phyloP scores from a whole-genome alignment of 1,140 invertebrate genomes.

The Euglossa dilemma region DNA sequence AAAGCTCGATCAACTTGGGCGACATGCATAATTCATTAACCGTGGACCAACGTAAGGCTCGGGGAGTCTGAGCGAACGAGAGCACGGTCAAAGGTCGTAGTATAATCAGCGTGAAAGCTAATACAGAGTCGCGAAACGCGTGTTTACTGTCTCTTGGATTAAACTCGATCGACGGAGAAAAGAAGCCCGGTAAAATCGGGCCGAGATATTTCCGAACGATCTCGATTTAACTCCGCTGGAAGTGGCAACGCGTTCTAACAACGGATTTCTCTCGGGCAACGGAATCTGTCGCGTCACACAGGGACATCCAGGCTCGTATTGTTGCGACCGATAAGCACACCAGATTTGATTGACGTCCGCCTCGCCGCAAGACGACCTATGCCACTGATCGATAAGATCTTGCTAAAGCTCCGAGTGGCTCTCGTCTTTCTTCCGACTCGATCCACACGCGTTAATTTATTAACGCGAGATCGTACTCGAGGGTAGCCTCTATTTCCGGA shows the following conservation, averaged over 20 bases:
- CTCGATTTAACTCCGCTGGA: background rate
- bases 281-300: background rate
- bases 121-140: background rate
- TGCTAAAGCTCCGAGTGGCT: background rate
- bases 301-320: background rate
- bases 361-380: background rate
- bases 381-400: background rate
- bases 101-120: conserved; percentile 18
- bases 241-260: background rate
- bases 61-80: background rate
- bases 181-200: no score
- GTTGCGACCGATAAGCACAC: conserved; percentile 7
- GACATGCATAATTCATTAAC: conserved; percentile 41
- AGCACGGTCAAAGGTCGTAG: conserved; percentile 46
- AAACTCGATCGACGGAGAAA: background rate
- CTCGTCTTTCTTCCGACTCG: background rate
- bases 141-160: background rate
- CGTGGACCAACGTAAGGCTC: background rate
- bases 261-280: background rate
- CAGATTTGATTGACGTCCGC: conserved; percentile 11
- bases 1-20: conserved; percentile 19
- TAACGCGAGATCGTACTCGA: background rate
- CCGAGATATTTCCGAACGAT: no score
- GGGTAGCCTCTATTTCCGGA: no score
- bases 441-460: background rate